phyloP scores from a whole-genome alignment of 2,888 invertebrate genomes.

The Liopterus haemorrhoidalis region DNA sequence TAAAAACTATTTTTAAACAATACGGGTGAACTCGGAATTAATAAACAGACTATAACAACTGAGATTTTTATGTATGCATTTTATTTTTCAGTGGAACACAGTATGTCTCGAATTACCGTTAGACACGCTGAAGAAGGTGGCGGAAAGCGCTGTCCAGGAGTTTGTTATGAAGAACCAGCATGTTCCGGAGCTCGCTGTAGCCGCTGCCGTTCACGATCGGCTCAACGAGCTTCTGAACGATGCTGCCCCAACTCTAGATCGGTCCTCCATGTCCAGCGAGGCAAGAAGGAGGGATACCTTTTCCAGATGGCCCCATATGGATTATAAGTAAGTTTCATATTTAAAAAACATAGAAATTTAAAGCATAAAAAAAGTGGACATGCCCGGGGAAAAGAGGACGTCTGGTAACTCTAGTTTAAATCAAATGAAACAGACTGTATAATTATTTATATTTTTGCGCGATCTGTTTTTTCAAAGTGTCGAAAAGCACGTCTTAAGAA shows the following conservation, averaged over 20 bases:
- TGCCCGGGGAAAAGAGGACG: too few species aligned
- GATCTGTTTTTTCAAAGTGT: too few species aligned
- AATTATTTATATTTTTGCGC: too few species aligned
- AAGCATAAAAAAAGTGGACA: too few species aligned
- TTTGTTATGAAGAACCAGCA: slow-evolving; percentile 75
- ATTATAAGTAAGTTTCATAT: slow-evolving; percentile 69
- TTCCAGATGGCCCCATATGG: slow-evolving; percentile 93
- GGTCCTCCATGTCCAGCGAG: slow-evolving; percentile 83
- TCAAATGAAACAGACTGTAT: too few species aligned
- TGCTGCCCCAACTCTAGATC: slow-evolving; percentile 48
- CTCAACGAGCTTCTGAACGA: slow-evolving; percentile 66
- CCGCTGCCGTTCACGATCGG: slow-evolving; percentile 83
- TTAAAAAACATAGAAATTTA: too few species aligned
- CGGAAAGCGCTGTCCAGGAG: slow-evolving; percentile 73
- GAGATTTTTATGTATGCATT: slow-evolving; percentile 16
- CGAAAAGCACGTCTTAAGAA: too few species aligned
- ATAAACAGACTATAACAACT: slow-evolving; percentile 14
- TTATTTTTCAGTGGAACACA: slow-evolving; percentile 75
- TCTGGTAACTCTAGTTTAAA: too few species aligned
- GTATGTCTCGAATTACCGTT: slow-evolving; percentile 77
- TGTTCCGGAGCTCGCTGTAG: slow-evolving; percentile 80
- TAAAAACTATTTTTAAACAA: too few species aligned
- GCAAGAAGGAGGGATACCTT: slow-evolving; percentile 86
- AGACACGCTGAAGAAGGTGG: slow-evolving; percentile 71
- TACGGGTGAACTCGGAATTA: too few species aligned